Evolutionary conservation across 1,140 invertebrate genomes (phyloP), one percentile per base, ranked within the genome.

Genomic region (Aplysia californica): DNA sequence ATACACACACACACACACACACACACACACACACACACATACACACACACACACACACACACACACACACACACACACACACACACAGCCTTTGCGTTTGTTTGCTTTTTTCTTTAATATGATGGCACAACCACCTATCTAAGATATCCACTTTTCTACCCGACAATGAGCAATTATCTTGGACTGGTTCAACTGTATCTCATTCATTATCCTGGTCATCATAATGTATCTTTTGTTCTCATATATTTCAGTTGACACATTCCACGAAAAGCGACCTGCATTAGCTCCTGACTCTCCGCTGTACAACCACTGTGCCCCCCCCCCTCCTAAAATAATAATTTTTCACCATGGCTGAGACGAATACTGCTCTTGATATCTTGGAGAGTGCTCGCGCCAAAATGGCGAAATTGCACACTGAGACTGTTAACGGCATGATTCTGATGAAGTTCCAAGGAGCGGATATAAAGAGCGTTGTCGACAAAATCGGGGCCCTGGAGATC

Each of bases 1-100:
- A 56, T 55, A 31, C 68, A 61, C 39, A 61, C 71, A 61, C 39
- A 41, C 56, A 73, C 56, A 36, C 71, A 73, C 39, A n/a, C 69
- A 71, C 50, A 56, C 69, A 71, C 36, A 56, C 69, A 71, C 35
- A 55, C 69, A 71, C 29, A 73, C 71, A 73, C 39, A 73, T 58
- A 61, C 26, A 61, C 56, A 39, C 36, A 39, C 50, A 39, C 36
- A 73, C 58, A 31, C 33, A 73, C 31, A 61, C 41, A 61, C 71
- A 56, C 26, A 26, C 71, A 71, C 23, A 71, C 44, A 71, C 29
- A 71, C 44, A 71, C 35, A 71, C 44, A 71, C 29, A 71, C 44
- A 64, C 58, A 59, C 23, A 72, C 50, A 36, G 2, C 31, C 21
- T 10, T n/a, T 23, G 10, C 69, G 0, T 50, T 23, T 70, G 67